These are phyloP conservation scores for Drosophila prosaltans DNA, from an alignment of 1,140 invertebrate species.

Conservation along the genomic window DNA sequence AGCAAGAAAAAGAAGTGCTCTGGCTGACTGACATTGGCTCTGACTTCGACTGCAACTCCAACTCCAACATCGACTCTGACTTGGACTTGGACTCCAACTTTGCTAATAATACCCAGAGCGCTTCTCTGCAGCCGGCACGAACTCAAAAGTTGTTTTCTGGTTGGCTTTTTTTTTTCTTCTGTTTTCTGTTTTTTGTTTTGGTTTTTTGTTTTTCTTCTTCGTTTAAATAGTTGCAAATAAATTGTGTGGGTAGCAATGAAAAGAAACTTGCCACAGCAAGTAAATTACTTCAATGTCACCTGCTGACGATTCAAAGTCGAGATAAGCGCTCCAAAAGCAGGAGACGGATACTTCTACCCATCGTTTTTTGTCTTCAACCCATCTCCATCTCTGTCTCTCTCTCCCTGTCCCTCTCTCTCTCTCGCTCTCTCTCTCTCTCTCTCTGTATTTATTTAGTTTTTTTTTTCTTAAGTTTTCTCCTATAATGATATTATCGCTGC, in stretches of 20 bases:
- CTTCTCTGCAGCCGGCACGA: slow-evolving; percentile 55
- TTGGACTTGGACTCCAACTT: slow-evolving; percentile 22
- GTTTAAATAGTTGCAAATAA: slow-evolving; percentile 80
- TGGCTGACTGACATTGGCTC: slow-evolving; percentile 71
- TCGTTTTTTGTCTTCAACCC: background rate
- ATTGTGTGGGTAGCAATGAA: slow-evolving; percentile 75
- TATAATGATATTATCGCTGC: slow-evolving; percentile 79
- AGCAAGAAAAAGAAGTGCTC: slow-evolving; percentile 75
- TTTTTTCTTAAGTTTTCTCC: slow-evolving; percentile 69
- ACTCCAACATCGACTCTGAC: background rate
- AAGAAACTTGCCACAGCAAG: slow-evolving; percentile 71
- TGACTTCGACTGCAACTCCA: slow-evolving; percentile 38
- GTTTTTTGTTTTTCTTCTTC: slow-evolving; percentile 44
- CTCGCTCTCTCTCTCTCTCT: slow-evolving; percentile 11
- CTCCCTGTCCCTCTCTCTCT: slow-evolving; percentile 7
- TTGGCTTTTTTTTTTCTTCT: slow-evolving; percentile 11
- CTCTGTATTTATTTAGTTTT: slow-evolving; percentile 10
- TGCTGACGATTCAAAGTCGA: slow-evolving; percentile 76
- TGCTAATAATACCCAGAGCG: slow-evolving; percentile 68
- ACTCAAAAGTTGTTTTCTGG: slow-evolving; percentile 38
- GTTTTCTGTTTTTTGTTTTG: slow-evolving; percentile 8
- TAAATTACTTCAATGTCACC: slow-evolving; percentile 81
- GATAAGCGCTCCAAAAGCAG: slow-evolving; percentile 67
- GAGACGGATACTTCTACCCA: slow-evolving; percentile 59
- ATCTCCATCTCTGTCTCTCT: slow-evolving; percentile 18